Evolutionary conservation across 1,140 invertebrate genomes (phyloP), one percentile per base, ranked within the genome.

Genomic region (Ostrea denselamellosa): DNA sequence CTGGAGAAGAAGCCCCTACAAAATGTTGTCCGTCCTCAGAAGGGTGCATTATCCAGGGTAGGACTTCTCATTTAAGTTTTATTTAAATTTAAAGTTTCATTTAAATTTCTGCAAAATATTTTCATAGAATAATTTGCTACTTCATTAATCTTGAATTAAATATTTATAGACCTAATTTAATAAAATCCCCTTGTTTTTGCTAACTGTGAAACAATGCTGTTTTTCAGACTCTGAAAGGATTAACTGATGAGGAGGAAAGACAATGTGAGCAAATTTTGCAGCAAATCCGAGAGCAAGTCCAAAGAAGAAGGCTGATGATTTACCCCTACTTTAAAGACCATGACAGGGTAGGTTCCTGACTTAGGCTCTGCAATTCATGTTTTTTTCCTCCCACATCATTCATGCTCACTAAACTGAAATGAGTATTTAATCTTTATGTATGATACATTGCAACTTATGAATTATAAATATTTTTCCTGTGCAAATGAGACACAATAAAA

Each of bases 261-360:
- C 87, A 92, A 44, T 58, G 94, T 7, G 34, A 88, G n/a, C 85
- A 89, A 51, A 91, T 94, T 14, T 51, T 95, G n/a, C 71, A 86
- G 28, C 85, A 91, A 62, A 92, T 95, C 0, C 87, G 89, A 0
- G 93, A 94, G 77, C 90, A 94, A 89, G 94, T 94, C n/a, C 83
- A 87, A 28, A 91, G 93, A 71, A 86, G 93, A 22, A 87, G 94
- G 56, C 88, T 95, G 8, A 92, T 94, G 90, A 92, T 95, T 87
- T 94, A 94, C 87, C 93, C 93, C 28, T 95, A 94, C 87, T 95
- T 95, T 90, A 95, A 95, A 90, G 94, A 95, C 89, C 95, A 92
- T 91, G 95, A 95, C 90, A 92, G 94, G 89, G 95, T 95, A 90
- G 85, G 82, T 83, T 22, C 22, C 14, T 25, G 8, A 81, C 14